A percentile compares a stretch with the other conserved stretches of the same genome.
These are phyloP conservation scores for Blera fallax DNA, from an alignment of 2,888 invertebrate species.

Conservation along the genomic window DNA sequence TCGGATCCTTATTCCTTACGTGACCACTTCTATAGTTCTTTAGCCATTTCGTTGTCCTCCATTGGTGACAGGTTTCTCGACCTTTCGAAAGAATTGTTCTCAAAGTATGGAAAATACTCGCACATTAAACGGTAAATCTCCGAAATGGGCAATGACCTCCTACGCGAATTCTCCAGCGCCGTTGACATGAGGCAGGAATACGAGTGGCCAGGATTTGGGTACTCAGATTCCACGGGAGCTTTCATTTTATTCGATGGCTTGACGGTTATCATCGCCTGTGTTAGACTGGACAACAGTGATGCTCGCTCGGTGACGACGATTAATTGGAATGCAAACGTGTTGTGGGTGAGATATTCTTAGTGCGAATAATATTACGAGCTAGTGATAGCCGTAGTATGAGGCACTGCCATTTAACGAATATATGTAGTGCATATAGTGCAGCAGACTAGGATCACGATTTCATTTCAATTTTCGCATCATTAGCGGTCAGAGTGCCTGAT, in stretches of 20 bases:
- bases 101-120: slow-evolving; percentile 99
- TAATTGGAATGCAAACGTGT: slow-evolving; percentile 75
- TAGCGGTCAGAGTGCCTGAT: slow-evolving; percentile 75
- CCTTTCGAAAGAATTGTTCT: slow-evolving; percentile 99
- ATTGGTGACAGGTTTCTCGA: slow-evolving; percentile 95
- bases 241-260: slow-evolving; percentile 79
- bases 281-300: slow-evolving; percentile 47
- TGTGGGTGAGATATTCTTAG: slow-evolving; percentile 79
- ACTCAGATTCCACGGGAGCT: slow-evolving; percentile 82
- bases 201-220: slow-evolving; percentile 98
- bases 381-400: slow-evolving; percentile 66
- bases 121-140: slow-evolving; percentile 99
- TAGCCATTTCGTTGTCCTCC: slow-evolving; percentile 92
- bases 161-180: slow-evolving; percentile 97
- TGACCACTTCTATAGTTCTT: slow-evolving; percentile 98
- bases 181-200: slow-evolving; percentile 99
- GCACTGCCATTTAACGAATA: slow-evolving; percentile 73
- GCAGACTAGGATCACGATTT: slow-evolving; percentile 79
- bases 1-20: slow-evolving; percentile 97
- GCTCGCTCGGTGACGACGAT: slow-evolving; percentile 68
- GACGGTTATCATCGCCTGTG: slow-evolving; percentile 72
- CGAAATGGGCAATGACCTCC: slow-evolving; percentile 97
- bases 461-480: slow-evolving; percentile 78
- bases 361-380: slow-evolving; percentile 76
- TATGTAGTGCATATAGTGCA: slow-evolving; percentile 77